phyloP scores from a whole-genome alignment of 2,113 vertebrate genomes.

The Ellobius talpinus region DNA sequence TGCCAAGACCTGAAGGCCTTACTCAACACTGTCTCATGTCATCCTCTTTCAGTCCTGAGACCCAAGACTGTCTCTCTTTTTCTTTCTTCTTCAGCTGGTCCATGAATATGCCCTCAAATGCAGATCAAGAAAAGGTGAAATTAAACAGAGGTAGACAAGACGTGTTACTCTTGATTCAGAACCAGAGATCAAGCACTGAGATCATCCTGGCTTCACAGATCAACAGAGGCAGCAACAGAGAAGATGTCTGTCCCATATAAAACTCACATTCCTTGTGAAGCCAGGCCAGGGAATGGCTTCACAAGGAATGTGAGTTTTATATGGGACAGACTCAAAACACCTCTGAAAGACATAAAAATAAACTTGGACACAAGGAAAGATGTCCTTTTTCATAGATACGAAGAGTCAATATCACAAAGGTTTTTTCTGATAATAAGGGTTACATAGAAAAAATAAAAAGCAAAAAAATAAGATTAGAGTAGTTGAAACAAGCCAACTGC shows the following conservation, averaged over 20 bases:
- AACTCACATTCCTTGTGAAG: too few species aligned
- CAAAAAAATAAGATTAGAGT: background rate
- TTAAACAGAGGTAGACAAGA: background rate
- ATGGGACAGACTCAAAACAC: background rate
- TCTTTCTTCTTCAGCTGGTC: background rate
- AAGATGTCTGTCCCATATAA: too few species aligned
- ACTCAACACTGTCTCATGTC: conserved; percentile 58
- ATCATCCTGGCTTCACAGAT: conserved; percentile 16
- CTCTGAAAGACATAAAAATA: conserved; percentile 15
- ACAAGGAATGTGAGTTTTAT: background rate
- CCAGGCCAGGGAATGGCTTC: background rate
- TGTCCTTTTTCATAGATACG: background rate
- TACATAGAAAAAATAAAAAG: background rate
- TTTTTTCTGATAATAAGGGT: background rate
- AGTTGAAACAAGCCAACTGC: background rate
- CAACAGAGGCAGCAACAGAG: background rate
- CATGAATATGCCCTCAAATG: background rate
- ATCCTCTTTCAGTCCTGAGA: conserved; percentile 39
- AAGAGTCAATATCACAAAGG: background rate
- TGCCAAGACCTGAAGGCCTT: conserved; percentile 25
- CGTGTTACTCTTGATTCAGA: conserved; percentile 27
- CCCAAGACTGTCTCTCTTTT: background rate
- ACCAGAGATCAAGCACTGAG: background rate
- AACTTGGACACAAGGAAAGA: background rate
- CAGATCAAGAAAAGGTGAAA: background rate